Percentiles rank a stretch among this genome's conserved stretches.
phyloP scores from a whole-genome alignment of 2,888 invertebrate genomes.

The Papilio gigon region DNA sequence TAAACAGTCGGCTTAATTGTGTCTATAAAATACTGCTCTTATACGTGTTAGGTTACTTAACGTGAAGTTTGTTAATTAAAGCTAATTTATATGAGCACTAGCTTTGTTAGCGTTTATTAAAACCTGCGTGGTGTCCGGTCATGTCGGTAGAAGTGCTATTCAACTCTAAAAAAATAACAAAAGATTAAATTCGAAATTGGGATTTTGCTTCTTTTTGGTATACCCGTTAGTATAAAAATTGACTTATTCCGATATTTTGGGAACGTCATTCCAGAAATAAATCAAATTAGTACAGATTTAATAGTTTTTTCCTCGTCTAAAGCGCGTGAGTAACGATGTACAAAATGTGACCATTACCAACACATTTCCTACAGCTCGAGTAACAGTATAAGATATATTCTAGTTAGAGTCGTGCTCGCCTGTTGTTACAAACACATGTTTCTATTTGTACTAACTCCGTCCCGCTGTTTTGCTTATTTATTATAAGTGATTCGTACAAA shows the following conservation, averaged over 20 bases:
- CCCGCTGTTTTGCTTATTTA: background rate
- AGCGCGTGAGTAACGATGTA: slow-evolving; percentile 17
- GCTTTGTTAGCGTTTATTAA: slow-evolving; percentile 13
- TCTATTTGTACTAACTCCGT: background rate
- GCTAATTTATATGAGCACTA: slow-evolving; percentile 9
- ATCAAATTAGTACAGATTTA: background rate
- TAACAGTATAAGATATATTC: background rate
- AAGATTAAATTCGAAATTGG: too few species aligned
- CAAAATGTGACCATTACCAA: slow-evolving; percentile 20
- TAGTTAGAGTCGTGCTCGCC: background rate
- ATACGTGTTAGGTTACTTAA: background rate
- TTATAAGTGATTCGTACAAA: too few species aligned
- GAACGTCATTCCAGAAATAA: background rate
- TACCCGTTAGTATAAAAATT: too few species aligned
- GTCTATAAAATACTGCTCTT: background rate
- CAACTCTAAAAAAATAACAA: too few species aligned
- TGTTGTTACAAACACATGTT: background rate
- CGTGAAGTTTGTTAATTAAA: slow-evolving; percentile 2
- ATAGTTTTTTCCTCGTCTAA: slow-evolving; percentile 10
- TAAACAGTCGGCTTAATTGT: background rate
- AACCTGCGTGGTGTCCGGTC: background rate
- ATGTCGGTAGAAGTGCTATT: background rate
- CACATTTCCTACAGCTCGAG: background rate
- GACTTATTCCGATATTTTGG: too few species aligned
- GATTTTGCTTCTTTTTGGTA: too few species aligned